Evolutionary conservation across 2,888 invertebrate genomes (phyloP), one percentile per base, ranked within the genome.

Genomic region (Agrotis ipsilon): DNA sequence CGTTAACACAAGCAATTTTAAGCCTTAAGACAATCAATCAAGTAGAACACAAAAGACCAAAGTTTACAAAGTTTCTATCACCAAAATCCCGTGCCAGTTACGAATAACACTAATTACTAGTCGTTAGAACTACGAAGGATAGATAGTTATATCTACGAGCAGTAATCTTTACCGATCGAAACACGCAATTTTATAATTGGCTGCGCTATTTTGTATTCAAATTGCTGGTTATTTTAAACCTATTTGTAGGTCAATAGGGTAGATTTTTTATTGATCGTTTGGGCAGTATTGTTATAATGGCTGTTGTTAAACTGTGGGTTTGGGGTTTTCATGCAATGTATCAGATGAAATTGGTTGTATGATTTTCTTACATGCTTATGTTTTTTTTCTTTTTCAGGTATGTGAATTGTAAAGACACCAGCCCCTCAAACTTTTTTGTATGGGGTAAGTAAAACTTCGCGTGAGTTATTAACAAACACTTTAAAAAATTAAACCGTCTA

Each of bases 171-270:
- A 66, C 48, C 46, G 72, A 82, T 78, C 55, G 52, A n/a, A 4
- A 24, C 79, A 80, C 82, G 82, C 79, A 72, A 80, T 68, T 72
- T 72, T 72, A 62, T 79, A 78, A 71, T 71, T 57, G 60, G 45
- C 61, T 58, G 63, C 46, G 18, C 21, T 39, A 51, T 66, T 76
- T 69, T 76, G 52, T 70, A 46, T 67, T 62, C 9, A 81, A 70
- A 77, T 69, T 62, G 16, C 45, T 46, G 13, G 46, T 66, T 32
- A n/a, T 45, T 63, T 68, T 62, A 18, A 55, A 18, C 2, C 9
- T 32, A n/a, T 45, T 68, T 48, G 16, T 79, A 27, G 52, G 60
- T 57, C 43, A 67, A 46, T 54, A 21, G 45, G 19, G 11, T 55
- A 51, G 18, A 49, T 57, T 68, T 39, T 74, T 18, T 58, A 62